A percentile compares a stretch with the other conserved stretches of the same genome.
These are phyloP conservation scores for Meta bourneti DNA, from an alignment of 2,888 invertebrate genomes.

Conservation along the genomic window DNA sequence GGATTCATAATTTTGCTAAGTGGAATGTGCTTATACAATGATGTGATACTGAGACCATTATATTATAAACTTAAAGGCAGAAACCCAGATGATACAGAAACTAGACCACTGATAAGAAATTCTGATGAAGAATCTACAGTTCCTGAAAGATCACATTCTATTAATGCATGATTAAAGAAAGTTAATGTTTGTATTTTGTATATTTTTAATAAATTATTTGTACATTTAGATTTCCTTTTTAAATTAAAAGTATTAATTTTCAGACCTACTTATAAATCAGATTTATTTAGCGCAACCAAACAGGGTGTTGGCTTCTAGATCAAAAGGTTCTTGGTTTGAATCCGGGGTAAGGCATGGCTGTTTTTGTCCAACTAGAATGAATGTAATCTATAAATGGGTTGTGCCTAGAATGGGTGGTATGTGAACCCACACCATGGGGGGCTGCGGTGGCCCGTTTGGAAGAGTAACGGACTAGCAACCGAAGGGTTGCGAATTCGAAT, in stretches of 20 bases:
- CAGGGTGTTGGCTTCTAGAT: no score
- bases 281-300: no score
- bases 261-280: no score
- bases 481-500: no score
- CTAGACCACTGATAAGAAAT: conserved; percentile 48
- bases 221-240: background rate
- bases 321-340: no score
- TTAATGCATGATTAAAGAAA: conserved; percentile 34
- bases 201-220: conserved; percentile 8
- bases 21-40: conserved; percentile 92
- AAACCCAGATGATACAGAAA: conserved; percentile 7
- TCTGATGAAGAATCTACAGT: conserved; percentile 63
- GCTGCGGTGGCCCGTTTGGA: no score
- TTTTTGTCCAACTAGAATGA: no score
- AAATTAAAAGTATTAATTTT: background rate
- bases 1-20: conserved; percentile 89
- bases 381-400: no score
- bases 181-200: conserved; percentile 22
- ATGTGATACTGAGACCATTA: conserved; percentile 80
- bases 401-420: no score
- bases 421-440: no score
- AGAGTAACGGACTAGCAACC: no score
- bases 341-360: no score
- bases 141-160: conserved; percentile 38
- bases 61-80: conserved; percentile 20